Conservation (phyloP, 2,113 vertebrate genomes). For the Haplochromis burtoni region DNA sequence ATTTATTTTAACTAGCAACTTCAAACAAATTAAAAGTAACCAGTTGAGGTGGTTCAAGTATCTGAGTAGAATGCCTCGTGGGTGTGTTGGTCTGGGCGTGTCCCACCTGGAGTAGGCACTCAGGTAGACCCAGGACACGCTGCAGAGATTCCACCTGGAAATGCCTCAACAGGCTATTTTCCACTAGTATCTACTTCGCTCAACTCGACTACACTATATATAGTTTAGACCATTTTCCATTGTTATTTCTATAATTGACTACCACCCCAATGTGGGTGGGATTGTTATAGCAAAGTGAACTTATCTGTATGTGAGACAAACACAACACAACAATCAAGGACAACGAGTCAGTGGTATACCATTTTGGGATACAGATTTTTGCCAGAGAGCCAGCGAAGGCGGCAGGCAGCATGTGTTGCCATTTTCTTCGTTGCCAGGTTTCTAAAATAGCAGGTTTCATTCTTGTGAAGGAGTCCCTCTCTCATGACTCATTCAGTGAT, state of each 20-base stretch:
- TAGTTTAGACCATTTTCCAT: not conserved
- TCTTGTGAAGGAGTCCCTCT: not conserved
- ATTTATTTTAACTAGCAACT: not conserved
- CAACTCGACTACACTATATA: not conserved
- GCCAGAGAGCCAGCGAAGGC: not conserved
- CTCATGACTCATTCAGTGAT: not conserved
- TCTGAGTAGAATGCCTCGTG: fast-evolving
- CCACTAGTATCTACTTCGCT: not conserved
- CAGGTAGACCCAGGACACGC: fast-evolving
- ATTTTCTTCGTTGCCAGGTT: not conserved
- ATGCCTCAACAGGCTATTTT: fast-evolving
- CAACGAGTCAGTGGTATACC: not conserved
- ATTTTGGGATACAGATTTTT: not conserved
- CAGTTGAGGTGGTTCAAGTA: not conserved
- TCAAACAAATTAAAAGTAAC: not conserved
- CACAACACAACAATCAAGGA: not conserved
- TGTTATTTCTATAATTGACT: not conserved
- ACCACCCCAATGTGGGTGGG: not conserved
- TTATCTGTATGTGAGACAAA: not conserved
- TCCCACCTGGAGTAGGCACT: not conserved
- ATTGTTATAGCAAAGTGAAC: not conserved
- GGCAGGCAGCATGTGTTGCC: fast-evolving
- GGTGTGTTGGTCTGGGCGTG: not conserved
- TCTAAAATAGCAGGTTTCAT: not conserved
- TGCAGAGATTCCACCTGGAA: not conserved